Evolutionary conservation across 2,113 vertebrate genomes (phyloP).

Genomic region (Pteropus alecto): DNA sequence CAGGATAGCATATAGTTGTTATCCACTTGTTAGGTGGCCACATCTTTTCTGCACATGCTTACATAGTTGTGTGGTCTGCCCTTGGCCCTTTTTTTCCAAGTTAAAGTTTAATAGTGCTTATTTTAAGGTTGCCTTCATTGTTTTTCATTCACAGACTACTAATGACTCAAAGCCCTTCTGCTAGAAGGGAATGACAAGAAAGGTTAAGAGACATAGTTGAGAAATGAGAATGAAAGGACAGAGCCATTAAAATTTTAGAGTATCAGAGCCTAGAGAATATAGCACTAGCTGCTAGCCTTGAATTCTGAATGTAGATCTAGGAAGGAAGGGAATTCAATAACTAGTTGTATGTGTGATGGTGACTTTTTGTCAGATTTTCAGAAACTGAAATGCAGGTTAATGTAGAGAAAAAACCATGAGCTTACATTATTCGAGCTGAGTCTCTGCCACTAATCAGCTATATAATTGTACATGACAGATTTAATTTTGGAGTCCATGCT

Average conservation of each 20-base stretch:
- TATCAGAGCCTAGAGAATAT: background rate
- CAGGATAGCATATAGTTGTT: background rate
- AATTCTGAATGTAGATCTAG: background rate
- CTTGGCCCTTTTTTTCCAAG: background rate
- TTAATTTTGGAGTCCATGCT: background rate
- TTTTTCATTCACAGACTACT: slow-evolving; percentile 13
- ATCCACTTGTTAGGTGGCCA: background rate
- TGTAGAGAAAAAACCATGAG: background rate
- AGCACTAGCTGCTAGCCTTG: background rate
- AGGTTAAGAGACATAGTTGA: background rate
- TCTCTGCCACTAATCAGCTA: background rate
- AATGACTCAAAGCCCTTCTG: background rate
- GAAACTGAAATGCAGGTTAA: background rate
- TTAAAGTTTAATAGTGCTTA: slow-evolving; percentile 22
- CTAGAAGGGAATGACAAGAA: background rate
- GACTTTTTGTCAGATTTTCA: background rate
- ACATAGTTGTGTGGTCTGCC: slow-evolving; percentile 13
- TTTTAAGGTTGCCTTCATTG: background rate
- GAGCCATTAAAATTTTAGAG: slow-evolving; percentile 20
- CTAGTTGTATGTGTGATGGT: background rate
- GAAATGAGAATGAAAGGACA: background rate
- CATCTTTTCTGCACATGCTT: background rate
- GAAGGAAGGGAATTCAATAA: background rate
- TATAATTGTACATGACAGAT: background rate
- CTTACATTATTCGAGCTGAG: background rate